A percentile compares a stretch with the other conserved stretches of the same genome.
These are phyloP conservation scores for Schizothorax lantsangensis DNA, from an alignment of 2,797 vertebrate species.

Conservation along the genomic window DNA sequence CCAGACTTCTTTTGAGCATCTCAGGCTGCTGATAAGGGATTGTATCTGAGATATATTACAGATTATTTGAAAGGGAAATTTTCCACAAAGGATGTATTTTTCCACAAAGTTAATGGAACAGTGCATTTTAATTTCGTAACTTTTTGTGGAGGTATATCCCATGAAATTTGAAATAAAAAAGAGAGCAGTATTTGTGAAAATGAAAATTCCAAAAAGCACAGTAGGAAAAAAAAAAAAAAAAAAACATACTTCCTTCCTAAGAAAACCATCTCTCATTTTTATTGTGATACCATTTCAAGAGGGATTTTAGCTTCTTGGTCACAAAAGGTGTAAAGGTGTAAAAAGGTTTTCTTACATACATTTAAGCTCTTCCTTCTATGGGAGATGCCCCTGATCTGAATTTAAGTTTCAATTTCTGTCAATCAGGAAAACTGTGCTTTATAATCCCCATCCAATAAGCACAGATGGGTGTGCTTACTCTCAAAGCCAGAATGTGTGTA, in stretches of 20 bases:
- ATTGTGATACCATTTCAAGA: background rate
- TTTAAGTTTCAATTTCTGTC: background rate
- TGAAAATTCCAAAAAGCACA: background rate
- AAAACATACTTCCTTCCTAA: background rate
- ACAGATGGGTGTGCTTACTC: constrained; percentile 48
- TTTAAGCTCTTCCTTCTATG: constrained; percentile 50
- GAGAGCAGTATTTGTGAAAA: background rate
- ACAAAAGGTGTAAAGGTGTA: constrained; percentile 34
- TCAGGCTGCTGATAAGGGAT: constrained; percentile 5
- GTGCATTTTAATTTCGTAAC: background rate
- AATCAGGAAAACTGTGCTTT: background rate
- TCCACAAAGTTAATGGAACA: background rate
- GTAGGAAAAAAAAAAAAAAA: background rate
- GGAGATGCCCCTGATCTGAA: background rate
- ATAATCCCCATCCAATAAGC: constrained; percentile 20
- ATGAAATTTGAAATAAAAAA: background rate
- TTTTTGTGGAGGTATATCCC: background rate
- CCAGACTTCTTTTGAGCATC: background rate
- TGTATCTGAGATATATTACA: constrained; percentile 31
- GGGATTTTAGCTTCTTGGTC: background rate
- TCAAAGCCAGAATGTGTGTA: constrained; percentile 37
- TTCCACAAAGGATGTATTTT: background rate
- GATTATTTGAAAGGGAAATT: constrained; percentile 1
- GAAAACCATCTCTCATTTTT: background rate
- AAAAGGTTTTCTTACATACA: constrained; percentile 63